A percentile compares a stretch with the other conserved stretches of the same genome.
Evolutionary conservation across 2,113 vertebrate genomes (phyloP).

Genomic region (Petromus typicus): DNA sequence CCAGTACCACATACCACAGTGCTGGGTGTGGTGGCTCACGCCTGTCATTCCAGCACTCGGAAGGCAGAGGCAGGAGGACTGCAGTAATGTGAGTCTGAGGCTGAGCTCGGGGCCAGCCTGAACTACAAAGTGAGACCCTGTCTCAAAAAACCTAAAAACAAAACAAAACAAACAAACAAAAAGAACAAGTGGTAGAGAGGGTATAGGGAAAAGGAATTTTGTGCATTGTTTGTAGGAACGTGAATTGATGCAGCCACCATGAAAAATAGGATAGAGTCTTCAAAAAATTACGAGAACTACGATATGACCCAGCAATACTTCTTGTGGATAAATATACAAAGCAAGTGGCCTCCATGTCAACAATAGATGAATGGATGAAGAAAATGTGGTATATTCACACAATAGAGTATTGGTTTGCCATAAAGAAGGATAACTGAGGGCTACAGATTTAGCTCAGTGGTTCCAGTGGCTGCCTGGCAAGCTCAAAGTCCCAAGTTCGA

Average conservation of each 20-base stretch:
- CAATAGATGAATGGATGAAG: neutral
- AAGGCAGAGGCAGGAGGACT: too few relatives aligned
- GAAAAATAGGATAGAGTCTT: neutral
- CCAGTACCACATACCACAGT: too few relatives aligned
- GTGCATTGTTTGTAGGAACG: neutral
- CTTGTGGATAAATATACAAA: neutral
- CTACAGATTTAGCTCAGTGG: too few relatives aligned
- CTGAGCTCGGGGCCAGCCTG: too few relatives aligned
- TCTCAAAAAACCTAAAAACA: too few relatives aligned
- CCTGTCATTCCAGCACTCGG: too few relatives aligned
- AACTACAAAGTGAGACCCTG: too few relatives aligned
- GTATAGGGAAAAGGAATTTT: neutral
- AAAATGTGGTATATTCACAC: neutral
- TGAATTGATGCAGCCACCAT: neutral
- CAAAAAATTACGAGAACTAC: slow-evolving; percentile 3
- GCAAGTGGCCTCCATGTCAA: neutral
- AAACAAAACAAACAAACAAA: too few relatives aligned
- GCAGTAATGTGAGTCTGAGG: too few relatives aligned
- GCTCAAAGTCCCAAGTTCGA: too few relatives aligned
- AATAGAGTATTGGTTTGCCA: neutral
- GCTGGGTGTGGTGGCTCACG: too few relatives aligned
- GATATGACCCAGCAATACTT: neutral
- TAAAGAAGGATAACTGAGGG: neutral
- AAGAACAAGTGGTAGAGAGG: neutral
- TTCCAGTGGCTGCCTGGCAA: too few relatives aligned